Evolutionary conservation across 2,888 invertebrate genomes (phyloP), one percentile per base, ranked within the genome.

Genomic region (Leptinotarsa rubiginosa): DNA sequence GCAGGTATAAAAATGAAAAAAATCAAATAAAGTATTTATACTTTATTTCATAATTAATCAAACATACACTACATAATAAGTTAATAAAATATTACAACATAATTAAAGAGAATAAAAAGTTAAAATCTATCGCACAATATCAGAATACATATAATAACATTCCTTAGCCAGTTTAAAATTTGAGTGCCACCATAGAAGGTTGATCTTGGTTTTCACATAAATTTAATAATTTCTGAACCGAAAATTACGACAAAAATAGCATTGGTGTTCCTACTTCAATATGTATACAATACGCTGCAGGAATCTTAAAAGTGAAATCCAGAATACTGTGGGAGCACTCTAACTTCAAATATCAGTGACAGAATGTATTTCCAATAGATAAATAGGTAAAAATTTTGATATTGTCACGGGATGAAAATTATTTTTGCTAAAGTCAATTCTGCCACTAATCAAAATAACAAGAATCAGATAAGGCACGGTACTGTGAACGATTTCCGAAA

Each of bases 11-110:
- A 50, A 4, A 50, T 50, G n/a, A 52, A 47, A 67, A 67, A 31
- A 52, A 41, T 10, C 15, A 12, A 7, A 2, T 69, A 16, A 71
- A 66, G 62, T 75, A 73, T 68, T 70, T 50, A 78, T 73, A 64
- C 74, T 81, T 82, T 81, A 81, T 82, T 83, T 82, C 78, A 83
- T 83, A 80, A 77, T 82, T 80, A 82, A 81, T 82, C 83, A 83
- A 83, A 83, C 83, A 82, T 84, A 83, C 84, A 84, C 80, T 81
- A 83, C 79, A 80, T 81, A 83, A 83, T 82, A 81, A 81, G 81
- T 81, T 84, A 83, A 83, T 84, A 84, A 84, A 84, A 84, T 83
- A 83, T 83, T 82, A 83, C 82, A 83, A 83, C 82, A 82, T 83
- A 84, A 82, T 83, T 81, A 83, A 83, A 80, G 73, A 78, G 79